Evolutionary conservation across 2,797 vertebrate genomes (phyloP), one percentile per base, ranked within the genome.

Genomic region (Eleutherodactylus coqui): DNA sequence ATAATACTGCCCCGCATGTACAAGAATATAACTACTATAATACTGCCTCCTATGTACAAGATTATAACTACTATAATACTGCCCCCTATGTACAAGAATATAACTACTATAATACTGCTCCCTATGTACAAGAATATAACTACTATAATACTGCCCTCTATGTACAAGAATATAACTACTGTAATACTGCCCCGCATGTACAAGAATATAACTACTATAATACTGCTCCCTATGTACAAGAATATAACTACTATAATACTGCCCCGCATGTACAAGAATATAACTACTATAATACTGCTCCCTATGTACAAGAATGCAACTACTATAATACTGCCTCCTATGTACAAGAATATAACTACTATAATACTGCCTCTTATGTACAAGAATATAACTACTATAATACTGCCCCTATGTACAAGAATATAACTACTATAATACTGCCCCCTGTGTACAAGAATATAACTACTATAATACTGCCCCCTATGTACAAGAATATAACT

Each of bases 231-330:
- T 60, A 60, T 60, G 21, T 55, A 55, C 53, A 58, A 58, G 55
- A 58, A 58, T 58, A 58, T 58, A 58, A 58, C 55, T 58, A 58
- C 55, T 58, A 58, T 58, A 58, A 58, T 58, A 58, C 55, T 27
- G n/a, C 24, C 13, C 55, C 55, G n/a, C 27, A 58, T 58, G 55
- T 58, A 58, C 55, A 58, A 27, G 55, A 58, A 58, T 27, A 58
- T 58, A 58, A 58, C 55, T 58, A 58, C n/a, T 58, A 58, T 58
- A 27, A 58, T 27, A 58, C 55, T n/a, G n/a, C 55, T 8, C 55
- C n/a, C 55, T 58, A 58, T 58, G 10, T 58, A 58, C 55, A 27
- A 58, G 55, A 58, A 58, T 58, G 27, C 27, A 58, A 27, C 55
- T 58, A 27, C 55, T 58, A 58, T 58, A 58, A 58, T 58, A 27